Percentiles rank a stretch among this genome's conserved stretches.
These are phyloP conservation scores for Odontophorus gujanensis DNA, from an alignment of 2,113 vertebrate species.

Conservation along the genomic window DNA sequence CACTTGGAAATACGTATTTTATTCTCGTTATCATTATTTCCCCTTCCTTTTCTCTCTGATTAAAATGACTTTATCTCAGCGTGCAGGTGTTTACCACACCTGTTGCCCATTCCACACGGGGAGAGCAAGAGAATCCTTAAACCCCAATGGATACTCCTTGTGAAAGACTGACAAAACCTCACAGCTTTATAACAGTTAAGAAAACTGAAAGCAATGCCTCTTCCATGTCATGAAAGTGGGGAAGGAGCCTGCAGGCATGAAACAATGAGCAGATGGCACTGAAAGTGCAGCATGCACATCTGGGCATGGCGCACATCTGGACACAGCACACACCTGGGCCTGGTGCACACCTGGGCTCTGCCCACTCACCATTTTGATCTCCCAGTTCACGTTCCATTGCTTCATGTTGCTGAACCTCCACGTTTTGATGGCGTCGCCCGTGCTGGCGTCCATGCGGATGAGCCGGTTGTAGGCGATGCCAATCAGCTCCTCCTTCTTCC, in stretches of 20 bases:
- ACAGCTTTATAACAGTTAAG: not conserved
- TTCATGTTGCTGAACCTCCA: constrained; percentile 99
- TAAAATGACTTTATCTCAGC: not conserved
- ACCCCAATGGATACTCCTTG: not conserved
- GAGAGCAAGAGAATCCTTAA: not conserved
- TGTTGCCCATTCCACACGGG: not conserved
- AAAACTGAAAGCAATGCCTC: fast-evolving
- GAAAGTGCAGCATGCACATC: not conserved
- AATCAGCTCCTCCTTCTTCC: constrained; percentile 96
- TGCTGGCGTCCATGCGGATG: constrained; percentile 94
- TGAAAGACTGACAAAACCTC: not conserved
- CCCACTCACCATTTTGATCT: constrained; percentile 94
- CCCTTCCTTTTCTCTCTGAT: not conserved
- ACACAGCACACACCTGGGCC: not conserved
- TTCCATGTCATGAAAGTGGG: fast-evolving
- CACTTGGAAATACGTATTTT: not conserved
- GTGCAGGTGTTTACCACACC: not conserved
- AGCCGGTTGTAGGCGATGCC: constrained; percentile 97
- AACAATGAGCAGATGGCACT: not conserved
- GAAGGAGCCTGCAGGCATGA: fast-evolving
- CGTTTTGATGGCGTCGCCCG: constrained; percentile 95
- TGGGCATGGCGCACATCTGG: not conserved
- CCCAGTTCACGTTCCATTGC: constrained; percentile 99
- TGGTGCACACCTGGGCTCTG: not conserved
- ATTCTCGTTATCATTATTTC: not conserved